Evolutionary conservation across 2,797 vertebrate species (phyloP).

Genomic region (Sebastes hopkinsi): DNA sequence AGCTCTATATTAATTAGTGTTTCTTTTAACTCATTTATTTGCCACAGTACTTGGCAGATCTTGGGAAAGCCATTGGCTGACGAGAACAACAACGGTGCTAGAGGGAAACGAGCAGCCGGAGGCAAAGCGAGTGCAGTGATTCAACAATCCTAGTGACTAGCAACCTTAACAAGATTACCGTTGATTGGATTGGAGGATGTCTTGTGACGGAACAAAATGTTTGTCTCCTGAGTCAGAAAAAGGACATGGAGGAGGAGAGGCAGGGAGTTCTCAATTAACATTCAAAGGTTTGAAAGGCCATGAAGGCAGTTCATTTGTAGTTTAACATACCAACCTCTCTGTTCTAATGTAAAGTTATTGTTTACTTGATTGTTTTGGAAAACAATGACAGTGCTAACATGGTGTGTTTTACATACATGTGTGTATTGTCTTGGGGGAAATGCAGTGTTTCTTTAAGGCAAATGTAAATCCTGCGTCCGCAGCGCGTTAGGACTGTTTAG

Average conservation of each 20-base stretch:
- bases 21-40: neutral
- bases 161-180: slow-evolving; percentile 74
- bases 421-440: neutral
- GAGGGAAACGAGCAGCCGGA: neutral
- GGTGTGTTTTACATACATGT: neutral
- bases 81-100: neutral
- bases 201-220: slow-evolving; percentile 70
- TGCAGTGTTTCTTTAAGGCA: neutral
- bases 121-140: slow-evolving; percentile 5
- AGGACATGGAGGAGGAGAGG: slow-evolving; percentile 4
- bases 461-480: neutral
- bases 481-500: neutral
- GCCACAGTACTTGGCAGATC: neutral
- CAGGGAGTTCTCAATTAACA: neutral
- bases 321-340: neutral
- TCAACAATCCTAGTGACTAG: slow-evolving; percentile 35
- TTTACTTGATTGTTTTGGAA: neutral
- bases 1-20: neutral
- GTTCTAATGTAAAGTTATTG: neutral
- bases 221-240: slow-evolving; percentile 35
- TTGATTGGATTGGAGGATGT: slow-evolving; percentile 78
- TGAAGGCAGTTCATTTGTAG: neutral
- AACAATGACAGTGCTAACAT: neutral
- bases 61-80: neutral
- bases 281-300: neutral